Conservation (phyloP, 2,797 vertebrate genomes). For the Scolopax rusticola region DNA sequence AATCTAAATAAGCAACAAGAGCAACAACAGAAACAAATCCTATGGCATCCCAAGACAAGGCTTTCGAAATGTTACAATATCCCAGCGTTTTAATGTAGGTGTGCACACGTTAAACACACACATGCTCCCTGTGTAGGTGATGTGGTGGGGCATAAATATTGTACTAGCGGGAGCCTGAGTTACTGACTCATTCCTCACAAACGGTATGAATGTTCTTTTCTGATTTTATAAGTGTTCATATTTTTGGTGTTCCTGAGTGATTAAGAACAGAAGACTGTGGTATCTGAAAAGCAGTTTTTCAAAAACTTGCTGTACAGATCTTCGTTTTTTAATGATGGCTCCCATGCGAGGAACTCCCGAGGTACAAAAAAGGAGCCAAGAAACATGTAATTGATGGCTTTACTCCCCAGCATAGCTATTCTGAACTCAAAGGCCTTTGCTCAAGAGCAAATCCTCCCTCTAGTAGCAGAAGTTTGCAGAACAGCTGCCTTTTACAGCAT, state of each 20-base stretch:
- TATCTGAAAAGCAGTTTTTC: background rate
- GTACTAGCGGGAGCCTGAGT: conserved; percentile 29
- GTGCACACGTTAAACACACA: fast-evolving
- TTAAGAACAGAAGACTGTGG: background rate
- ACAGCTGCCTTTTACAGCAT: background rate
- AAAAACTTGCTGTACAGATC: background rate
- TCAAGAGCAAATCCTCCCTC: background rate
- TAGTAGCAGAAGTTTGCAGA: background rate
- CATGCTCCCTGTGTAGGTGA: conserved; percentile 19
- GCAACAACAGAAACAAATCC: background rate
- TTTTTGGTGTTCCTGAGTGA: background rate
- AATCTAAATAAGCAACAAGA: background rate
- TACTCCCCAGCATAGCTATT: background rate
- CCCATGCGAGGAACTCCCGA: background rate
- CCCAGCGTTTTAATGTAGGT: background rate
- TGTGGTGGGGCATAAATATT: conserved; percentile 34
- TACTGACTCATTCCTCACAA: conserved; percentile 42
- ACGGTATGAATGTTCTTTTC: conserved; percentile 32
- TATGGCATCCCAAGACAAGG: background rate
- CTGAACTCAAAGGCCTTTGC: background rate
- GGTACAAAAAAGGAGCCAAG: background rate
- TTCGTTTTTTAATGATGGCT: background rate
- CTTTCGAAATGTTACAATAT: background rate
- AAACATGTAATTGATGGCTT: background rate
- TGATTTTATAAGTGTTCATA: background rate